Conservation (phyloP, 2,113 vertebrate species). For the Sturnus vulgaris region DNA sequence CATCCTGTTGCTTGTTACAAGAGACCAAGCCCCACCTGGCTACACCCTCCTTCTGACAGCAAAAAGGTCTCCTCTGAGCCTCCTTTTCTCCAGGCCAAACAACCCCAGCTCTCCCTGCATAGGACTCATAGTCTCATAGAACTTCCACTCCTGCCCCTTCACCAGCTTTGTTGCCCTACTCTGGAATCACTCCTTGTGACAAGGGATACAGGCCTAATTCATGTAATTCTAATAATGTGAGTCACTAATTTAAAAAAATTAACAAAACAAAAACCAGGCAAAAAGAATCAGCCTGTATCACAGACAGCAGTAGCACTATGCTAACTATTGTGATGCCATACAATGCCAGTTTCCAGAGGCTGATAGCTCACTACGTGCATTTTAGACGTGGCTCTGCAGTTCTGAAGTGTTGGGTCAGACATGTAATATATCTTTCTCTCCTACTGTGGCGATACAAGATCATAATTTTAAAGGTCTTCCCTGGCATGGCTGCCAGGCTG, state of each 20-base stretch:
- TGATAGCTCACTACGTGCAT: not conserved
- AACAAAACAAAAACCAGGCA: not conserved
- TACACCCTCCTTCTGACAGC: not conserved
- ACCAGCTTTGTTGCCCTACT: not conserved
- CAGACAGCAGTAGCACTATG: not conserved
- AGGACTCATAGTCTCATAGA: not conserved
- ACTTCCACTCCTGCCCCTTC: not conserved
- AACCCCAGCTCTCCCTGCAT: not conserved
- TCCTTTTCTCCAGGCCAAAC: not conserved
- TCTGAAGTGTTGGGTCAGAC: not conserved
- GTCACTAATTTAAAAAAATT: not conserved
- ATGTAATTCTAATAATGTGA: not conserved
- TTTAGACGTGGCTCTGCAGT: not conserved
- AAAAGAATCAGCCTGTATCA: not conserved
- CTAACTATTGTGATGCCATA: not conserved
- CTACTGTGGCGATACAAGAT: not conserved
- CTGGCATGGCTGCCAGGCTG: slow-evolving; percentile 46
- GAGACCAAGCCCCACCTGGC: not conserved
- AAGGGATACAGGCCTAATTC: not conserved
- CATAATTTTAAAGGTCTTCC: slow-evolving; percentile 47
- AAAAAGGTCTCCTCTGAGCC: not conserved
- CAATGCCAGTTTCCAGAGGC: not conserved
- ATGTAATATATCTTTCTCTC: slow-evolving; percentile 11
- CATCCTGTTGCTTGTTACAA: not conserved
- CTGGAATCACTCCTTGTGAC: not conserved